Percentiles rank a stretch among this genome's conserved stretches.
These are phyloP conservation scores for Zaprionus lineosus DNA, from an alignment of 2,888 invertebrate species.

Conservation along the genomic window DNA sequence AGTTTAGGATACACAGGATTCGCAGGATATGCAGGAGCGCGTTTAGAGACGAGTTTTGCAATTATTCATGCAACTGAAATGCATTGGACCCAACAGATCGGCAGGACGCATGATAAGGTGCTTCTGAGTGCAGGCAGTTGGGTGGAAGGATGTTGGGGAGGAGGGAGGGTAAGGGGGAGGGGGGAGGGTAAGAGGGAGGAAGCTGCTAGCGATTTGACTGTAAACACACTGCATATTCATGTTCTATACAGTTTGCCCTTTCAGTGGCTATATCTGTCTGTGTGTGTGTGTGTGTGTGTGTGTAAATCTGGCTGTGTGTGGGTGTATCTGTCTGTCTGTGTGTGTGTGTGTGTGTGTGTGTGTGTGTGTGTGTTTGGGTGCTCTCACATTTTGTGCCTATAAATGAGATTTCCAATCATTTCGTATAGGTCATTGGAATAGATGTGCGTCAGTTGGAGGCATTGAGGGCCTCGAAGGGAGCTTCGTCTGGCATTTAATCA, in stretches of 20 bases:
- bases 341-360: background rate
- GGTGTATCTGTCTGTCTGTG: background rate
- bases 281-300: background rate
- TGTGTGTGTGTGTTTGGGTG: background rate
- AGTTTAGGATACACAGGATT: too few relatives aligned
- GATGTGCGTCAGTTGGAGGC: conserved; percentile 49
- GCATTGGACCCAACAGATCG: too few relatives aligned
- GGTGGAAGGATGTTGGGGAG: too few relatives aligned
- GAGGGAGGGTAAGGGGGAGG: too few relatives aligned
- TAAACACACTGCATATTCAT: too few relatives aligned
- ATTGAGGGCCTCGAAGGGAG: conserved; percentile 44
- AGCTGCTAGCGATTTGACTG: too few relatives aligned
- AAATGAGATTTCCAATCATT: conserved; percentile 72
- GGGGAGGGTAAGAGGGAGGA: too few relatives aligned
- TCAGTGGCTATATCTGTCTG: background rate
- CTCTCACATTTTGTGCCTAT: conserved; percentile 53
- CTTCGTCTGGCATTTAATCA: conserved; percentile 50
- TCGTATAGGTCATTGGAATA: conserved; percentile 23
- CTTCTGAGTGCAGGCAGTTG: too few relatives aligned
- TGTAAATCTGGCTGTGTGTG: background rate
- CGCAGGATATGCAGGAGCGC: too few relatives aligned
- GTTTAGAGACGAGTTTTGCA: conserved; percentile 50
- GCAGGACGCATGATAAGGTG: too few relatives aligned
- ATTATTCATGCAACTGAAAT: conserved; percentile 66
- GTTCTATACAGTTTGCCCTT: too few relatives aligned